Percentiles rank a stretch among this genome's conserved stretches.
Evolutionary conservation across 2,888 invertebrate species (phyloP).

Genomic region (Opisthograptis luteolata): DNA sequence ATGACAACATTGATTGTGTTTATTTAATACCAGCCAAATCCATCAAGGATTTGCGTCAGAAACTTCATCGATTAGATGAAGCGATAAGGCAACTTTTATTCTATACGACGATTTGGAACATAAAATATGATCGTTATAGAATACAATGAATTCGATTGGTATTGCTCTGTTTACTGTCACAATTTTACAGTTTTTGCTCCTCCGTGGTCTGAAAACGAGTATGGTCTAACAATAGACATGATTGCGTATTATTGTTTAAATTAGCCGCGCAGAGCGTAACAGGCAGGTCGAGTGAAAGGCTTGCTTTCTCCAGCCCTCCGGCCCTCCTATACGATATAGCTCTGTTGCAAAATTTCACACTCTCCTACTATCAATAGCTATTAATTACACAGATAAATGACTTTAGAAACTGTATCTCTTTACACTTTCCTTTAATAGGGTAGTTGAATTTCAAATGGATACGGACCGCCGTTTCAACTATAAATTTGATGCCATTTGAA

Average conservation of each 20-base stretch:
- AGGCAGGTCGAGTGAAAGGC: conserved; percentile 75
- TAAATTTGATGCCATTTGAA: conserved; percentile 33
- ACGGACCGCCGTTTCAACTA: conserved; percentile 18
- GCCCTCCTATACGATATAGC: conserved; percentile 68
- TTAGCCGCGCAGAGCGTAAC: conserved; percentile 58
- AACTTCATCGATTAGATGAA: conserved; percentile 42
- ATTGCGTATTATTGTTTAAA: conserved; percentile 71
- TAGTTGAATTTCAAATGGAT: conserved; percentile 34
- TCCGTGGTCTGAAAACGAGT: conserved; percentile 44
- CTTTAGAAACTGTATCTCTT: conserved; percentile 57
- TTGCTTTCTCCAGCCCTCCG: conserved; percentile 80
- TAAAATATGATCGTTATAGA: conserved; percentile 21
- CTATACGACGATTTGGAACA: conserved; percentile 8
- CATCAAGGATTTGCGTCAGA: conserved; percentile 31
- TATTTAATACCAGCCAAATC: conserved; percentile 6
- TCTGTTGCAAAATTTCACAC: conserved; percentile 79
- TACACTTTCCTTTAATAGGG: conserved; percentile 49
- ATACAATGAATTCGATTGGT: conserved; percentile 26
- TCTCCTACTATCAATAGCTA: conserved; percentile 64
- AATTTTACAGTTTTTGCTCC: conserved; percentile 36
- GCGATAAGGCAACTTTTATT: conserved; percentile 33
- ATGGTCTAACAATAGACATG: conserved; percentile 53
- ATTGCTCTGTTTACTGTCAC: conserved; percentile 28
- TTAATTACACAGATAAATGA: conserved; percentile 69
- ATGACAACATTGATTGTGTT: conserved; percentile 3